These are phyloP conservation scores for Otocyon megalotis DNA, from an alignment of 2,113 vertebrate genomes.

Conservation along the genomic window DNA sequence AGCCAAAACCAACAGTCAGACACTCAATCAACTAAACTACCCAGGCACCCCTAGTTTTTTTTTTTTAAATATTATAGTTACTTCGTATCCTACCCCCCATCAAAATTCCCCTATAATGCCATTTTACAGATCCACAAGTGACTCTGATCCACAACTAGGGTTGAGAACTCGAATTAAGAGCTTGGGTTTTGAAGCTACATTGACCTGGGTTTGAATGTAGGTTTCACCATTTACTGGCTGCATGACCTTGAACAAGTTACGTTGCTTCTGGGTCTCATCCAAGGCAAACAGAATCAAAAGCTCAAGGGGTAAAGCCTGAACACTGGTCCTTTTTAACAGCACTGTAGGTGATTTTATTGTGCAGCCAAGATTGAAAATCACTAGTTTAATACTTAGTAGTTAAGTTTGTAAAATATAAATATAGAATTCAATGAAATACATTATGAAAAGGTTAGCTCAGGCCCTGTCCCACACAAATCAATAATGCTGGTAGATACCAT, in stretches of 20 bases:
- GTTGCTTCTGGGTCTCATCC: background rate
- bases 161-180: background rate
- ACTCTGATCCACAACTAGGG: background rate
- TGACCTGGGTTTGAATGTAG: background rate
- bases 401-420: background rate
- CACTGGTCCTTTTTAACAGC: background rate
- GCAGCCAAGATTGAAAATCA: background rate
- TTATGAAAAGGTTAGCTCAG: background rate
- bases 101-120: background rate
- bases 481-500: background rate
- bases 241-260: background rate
- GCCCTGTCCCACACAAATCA: background rate
- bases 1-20: background rate
- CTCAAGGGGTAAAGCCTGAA: background rate
- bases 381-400: background rate
- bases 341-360: background rate
- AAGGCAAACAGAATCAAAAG: background rate
- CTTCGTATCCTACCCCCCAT: background rate
- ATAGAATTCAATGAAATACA: background rate
- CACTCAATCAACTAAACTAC: background rate
- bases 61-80: background rate
- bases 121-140: background rate
- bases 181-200: background rate
- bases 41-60: background rate
- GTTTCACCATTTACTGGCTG: background rate